Conservation (phyloP, 2,113 vertebrate genomes). For the Falco punctatus region DNA sequence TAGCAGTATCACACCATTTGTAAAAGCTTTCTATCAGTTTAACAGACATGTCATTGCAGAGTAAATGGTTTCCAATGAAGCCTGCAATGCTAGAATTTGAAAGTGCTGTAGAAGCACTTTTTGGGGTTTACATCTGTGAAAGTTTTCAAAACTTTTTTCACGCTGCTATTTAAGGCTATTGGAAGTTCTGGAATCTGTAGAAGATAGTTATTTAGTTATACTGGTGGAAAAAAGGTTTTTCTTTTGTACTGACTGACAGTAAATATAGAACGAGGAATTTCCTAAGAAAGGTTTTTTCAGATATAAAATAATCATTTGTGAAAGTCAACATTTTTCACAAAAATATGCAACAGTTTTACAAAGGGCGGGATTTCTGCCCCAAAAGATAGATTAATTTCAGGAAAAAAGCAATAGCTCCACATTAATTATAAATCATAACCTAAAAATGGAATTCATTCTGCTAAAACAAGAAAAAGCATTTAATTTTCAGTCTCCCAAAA, state of each 20-base stretch:
- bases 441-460: not conserved
- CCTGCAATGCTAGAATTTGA: not conserved
- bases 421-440: not conserved
- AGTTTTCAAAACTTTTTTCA: not conserved
- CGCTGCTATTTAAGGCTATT: not conserved
- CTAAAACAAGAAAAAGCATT: not conserved
- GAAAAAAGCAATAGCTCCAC: not conserved
- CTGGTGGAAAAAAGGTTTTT: not conserved
- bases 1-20: not conserved
- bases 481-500: not conserved
- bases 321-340: not conserved
- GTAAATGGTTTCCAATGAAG: not conserved
- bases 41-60: not conserved
- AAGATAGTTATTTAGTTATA: not conserved
- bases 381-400: not conserved
- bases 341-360: not conserved
- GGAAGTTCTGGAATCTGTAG: not conserved
- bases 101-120: not conserved
- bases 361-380: not conserved
- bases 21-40: not conserved
- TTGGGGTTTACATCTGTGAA: not conserved
- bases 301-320: not conserved
- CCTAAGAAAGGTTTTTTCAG: not conserved
- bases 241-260: not conserved
- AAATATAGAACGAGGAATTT: not conserved